Evolutionary conservation across 2,888 invertebrate species (phyloP).

Genomic region (Ferrisia virgata): DNA sequence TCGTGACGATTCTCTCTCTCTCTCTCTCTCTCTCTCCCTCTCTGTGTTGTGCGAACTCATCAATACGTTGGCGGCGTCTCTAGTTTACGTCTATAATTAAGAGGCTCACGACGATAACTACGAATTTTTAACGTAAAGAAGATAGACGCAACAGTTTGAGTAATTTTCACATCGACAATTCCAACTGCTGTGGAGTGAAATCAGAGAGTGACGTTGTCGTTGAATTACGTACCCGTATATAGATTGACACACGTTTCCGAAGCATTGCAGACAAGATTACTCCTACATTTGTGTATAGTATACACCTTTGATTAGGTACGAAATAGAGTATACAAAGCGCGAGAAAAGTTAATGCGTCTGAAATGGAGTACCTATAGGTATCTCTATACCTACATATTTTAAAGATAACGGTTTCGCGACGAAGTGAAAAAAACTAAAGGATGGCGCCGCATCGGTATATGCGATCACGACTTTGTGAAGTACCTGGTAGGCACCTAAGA

Average conservation of each 20-base stretch:
- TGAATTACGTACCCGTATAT: too few species aligned
- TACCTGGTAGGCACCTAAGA: too few species aligned
- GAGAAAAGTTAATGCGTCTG: neutral
- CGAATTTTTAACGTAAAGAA: neutral
- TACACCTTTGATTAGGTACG: neutral
- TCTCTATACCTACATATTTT: too few species aligned
- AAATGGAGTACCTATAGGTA: too few species aligned
- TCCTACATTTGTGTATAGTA: neutral
- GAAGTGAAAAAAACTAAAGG: neutral
- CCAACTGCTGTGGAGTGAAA: neutral
- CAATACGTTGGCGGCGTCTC: neutral
- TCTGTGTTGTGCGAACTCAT: neutral
- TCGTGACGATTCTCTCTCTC: neutral
- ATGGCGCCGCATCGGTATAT: neutral
- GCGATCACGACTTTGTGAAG: neutral
- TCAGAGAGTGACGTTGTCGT: neutral
- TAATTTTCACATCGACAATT: neutral
- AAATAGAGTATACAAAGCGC: neutral
- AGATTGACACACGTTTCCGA: constrained; percentile 9
- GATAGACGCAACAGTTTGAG: neutral
- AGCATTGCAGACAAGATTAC: neutral
- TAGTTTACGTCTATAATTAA: neutral
- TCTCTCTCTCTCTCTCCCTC: too few species aligned
- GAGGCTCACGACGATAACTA: neutral
- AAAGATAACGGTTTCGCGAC: neutral